phyloP scores from a whole-genome alignment of 2,113 vertebrate genomes.

The Tupaia chinensis region DNA sequence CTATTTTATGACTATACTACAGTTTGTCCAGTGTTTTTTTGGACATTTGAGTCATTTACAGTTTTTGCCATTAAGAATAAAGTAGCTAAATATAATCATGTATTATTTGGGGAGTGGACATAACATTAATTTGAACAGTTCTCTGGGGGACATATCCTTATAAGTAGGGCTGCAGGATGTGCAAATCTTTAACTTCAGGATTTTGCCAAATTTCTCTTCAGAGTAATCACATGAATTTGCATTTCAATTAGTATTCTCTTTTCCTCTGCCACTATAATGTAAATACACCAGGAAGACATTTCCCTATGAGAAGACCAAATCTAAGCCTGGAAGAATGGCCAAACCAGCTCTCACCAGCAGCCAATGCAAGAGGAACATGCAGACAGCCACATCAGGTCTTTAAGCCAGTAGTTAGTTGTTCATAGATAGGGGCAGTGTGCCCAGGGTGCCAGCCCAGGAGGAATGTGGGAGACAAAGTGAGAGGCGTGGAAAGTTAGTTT shows the following conservation, averaged over 20 bases:
- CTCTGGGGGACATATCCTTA: neutral
- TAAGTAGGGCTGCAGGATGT: neutral
- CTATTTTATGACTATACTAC: constrained; percentile 5
- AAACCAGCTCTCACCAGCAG: neutral
- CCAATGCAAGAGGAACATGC: neutral
- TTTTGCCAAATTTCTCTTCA: constrained; percentile 49
- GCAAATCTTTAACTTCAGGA: constrained; percentile 28
- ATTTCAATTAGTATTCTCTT: constrained; percentile 49
- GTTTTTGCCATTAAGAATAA: constrained; percentile 52
- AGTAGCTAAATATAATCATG: constrained; percentile 5
- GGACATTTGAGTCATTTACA: constrained; percentile 28
- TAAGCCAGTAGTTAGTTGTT: neutral
- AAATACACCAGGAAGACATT: neutral
- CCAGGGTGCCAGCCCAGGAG: neutral
- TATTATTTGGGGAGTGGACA: neutral
- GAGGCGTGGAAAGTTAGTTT: neutral
- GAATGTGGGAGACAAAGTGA: neutral
- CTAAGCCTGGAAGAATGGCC: neutral
- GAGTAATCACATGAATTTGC: constrained; percentile 25
- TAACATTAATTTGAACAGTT: neutral
- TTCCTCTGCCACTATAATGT: neutral
- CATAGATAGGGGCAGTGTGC: neutral
- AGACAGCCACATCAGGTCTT: neutral
- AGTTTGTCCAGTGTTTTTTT: constrained; percentile 36
- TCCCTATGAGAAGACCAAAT: neutral